Conservation (phyloP, 2,888 invertebrate species). For the Drosophila borealis region DNA sequence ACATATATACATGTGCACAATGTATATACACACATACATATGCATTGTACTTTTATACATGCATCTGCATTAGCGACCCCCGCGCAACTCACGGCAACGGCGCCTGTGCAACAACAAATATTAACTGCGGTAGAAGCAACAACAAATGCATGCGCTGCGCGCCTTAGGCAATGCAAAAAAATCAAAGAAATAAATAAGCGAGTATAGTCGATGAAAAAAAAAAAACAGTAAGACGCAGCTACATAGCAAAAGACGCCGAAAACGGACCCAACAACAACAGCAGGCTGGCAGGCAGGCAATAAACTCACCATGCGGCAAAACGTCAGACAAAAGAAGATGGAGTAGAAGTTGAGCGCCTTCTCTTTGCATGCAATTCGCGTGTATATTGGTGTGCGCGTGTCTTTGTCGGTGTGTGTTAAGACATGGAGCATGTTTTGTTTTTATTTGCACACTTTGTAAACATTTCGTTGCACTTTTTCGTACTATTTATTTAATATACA, state of each 20-base stretch:
- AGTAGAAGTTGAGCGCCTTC: slow-evolving; percentile 76
- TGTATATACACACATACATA: slow-evolving; percentile 36
- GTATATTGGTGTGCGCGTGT: slow-evolving; percentile 65
- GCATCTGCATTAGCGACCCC: slow-evolving; percentile 45
- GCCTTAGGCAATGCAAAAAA: slow-evolving; percentile 31
- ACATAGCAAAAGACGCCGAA: slow-evolving; percentile 64
- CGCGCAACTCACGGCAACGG: slow-evolving; percentile 26
- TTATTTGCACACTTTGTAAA: slow-evolving; percentile 60
- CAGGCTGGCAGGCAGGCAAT: slow-evolving; percentile 47
- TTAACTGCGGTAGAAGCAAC: slow-evolving; percentile 29
- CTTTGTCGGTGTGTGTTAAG: slow-evolving; percentile 62
- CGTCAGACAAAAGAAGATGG: slow-evolving; percentile 79
- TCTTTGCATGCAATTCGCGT: slow-evolving; percentile 73
- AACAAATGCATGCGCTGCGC: slow-evolving; percentile 40
- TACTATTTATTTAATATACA: slow-evolving; percentile 48
- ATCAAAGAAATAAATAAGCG: slow-evolving; percentile 2
- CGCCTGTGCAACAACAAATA: slow-evolving; percentile 44
- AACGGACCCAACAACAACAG: slow-evolving; percentile 66
- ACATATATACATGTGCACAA: slow-evolving; percentile 38
- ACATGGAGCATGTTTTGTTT: slow-evolving; percentile 69
- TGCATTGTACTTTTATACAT: slow-evolving; percentile 19
- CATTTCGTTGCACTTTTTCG: slow-evolving; percentile 63
- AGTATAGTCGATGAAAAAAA: slow-evolving; percentile 6
- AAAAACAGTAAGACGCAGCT: slow-evolving; percentile 30
- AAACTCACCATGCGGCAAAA: slow-evolving; percentile 79